Base-by-base conservation (phyloP, 2,888 invertebrate species). In the Tinea semifulvella region DNA sequence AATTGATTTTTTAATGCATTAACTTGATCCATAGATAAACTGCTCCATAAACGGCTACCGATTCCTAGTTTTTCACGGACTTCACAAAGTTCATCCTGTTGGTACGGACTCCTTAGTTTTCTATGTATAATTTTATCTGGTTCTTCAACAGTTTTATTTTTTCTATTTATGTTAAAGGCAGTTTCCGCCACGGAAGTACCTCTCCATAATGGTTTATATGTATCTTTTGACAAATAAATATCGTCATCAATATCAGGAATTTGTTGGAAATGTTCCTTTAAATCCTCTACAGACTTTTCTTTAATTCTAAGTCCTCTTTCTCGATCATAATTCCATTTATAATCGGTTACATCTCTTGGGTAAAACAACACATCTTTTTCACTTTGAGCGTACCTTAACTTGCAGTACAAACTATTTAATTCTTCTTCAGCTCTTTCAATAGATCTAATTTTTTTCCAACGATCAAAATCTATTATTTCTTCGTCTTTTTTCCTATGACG, bases 211-310 rank as follows among this genome's bases (percentile, higher is more conserved):
- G 91, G 91, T 61, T 91, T 92, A 58, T 92, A 91, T 1, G 84
- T 83, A 53, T 92, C 92, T 61, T 87, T 88, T 17, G 69, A 68
- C 5, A 74, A 69, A 10, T 69, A 66, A 3, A 43, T n/a, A 28
- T 5, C 79, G 71, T 25, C 63, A 70, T 74, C 82, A 49, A 83
- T 82, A 10, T 80, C 72, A 42, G 84, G 76, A 46, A 88, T 71
- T 57, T 85, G 87, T 57, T 87, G 86, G 56, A 92, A 92, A 56
- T 88, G 87, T 49, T 89, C 88, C 55, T 89, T 87, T 7, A 96
- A 84, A 67, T 96, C 91, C 65, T 92, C 92, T 0, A 96, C 92
- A 0, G 95, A 94, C 60, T 91, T 90, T 63, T 94, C 92, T 63
- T 92, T 93, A 27, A 88, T 86, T 56, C 90, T 83, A 26, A 96